Evolutionary conservation across 2,113 vertebrate genomes (phyloP).

Genomic region (Steatornis caripensis): DNA sequence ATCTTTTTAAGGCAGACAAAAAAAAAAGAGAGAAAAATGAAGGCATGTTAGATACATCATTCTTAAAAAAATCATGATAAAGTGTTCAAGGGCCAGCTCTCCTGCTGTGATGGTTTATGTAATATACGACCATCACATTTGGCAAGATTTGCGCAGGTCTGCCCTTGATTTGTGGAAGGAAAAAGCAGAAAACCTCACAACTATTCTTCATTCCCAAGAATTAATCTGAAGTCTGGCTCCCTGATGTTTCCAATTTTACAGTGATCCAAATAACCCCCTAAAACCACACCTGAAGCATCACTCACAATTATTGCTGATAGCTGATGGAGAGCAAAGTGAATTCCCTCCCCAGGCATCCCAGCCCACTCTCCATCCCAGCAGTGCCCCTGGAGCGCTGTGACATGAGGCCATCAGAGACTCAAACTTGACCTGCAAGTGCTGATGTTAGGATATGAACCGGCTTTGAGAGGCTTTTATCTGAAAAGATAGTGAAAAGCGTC

Average conservation of each 20-base stretch:
- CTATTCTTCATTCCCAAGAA: slow-evolving; percentile 21
- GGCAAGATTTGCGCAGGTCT: slow-evolving; percentile 32
- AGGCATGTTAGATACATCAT: neutral
- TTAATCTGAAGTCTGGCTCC: slow-evolving; percentile 8
- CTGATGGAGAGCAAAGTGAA: neutral
- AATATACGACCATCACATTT: slow-evolving; percentile 5
- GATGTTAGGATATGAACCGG: neutral
- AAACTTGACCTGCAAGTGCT: neutral
- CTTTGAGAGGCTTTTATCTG: neutral
- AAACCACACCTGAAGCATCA: slow-evolving; percentile 54
- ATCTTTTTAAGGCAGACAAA: neutral
- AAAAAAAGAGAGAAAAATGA: neutral
- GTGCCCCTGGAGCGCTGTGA: neutral
- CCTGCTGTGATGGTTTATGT: slow-evolving; percentile 1
- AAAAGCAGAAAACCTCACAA: slow-evolving; percentile 43
- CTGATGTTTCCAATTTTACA: slow-evolving; percentile 54
- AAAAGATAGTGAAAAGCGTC: neutral
- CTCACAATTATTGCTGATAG: slow-evolving; percentile 10
- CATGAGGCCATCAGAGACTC: neutral
- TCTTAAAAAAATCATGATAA: neutral
- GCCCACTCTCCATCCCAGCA: neutral
- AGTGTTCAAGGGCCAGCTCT: neutral
- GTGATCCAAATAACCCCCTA: neutral
- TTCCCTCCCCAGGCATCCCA: neutral
- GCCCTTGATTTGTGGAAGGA: slow-evolving; percentile 49